phyloP scores from a whole-genome alignment of 2,888 invertebrate genomes.

The Hydriomena furcata region DNA sequence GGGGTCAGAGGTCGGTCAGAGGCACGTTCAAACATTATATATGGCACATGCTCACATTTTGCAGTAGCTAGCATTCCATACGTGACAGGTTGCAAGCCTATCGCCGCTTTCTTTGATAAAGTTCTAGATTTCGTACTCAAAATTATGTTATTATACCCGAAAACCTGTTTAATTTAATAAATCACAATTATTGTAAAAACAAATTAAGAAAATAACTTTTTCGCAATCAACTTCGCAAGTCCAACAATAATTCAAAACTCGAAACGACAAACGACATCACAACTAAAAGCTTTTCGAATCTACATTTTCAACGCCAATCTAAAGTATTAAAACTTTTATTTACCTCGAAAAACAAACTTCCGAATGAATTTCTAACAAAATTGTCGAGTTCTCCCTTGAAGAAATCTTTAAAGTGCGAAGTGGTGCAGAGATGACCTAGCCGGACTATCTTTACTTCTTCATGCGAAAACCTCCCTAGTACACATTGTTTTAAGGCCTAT shows the following conservation, averaged over 20 bases:
- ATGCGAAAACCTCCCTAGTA: constrained; percentile 30
- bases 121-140: too few species aligned
- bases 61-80: too few species aligned
- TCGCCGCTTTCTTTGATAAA: too few species aligned
- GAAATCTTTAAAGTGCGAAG: constrained; percentile 61
- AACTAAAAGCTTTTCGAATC: constrained; percentile 36
- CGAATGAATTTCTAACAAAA: constrained; percentile 72
- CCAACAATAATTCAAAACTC: constrained; percentile 24
- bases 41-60: too few species aligned
- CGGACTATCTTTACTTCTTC: constrained; percentile 28
- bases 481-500: background rate
- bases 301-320: constrained; percentile 50
- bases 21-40: too few species aligned
- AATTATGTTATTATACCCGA: too few species aligned
- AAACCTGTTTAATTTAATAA: too few species aligned
- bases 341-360: constrained; percentile 57
- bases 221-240: constrained; percentile 21
- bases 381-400: constrained; percentile 60
- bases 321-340: constrained; percentile 59
- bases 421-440: constrained; percentile 49
- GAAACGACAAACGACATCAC: constrained; percentile 30
- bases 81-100: too few species aligned
- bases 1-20: too few species aligned
- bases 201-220: constrained; percentile 13
- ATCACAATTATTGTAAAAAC: background rate